Conservation (phyloP, 1,140 invertebrate species). For the Heterodera carotae region DNA sequence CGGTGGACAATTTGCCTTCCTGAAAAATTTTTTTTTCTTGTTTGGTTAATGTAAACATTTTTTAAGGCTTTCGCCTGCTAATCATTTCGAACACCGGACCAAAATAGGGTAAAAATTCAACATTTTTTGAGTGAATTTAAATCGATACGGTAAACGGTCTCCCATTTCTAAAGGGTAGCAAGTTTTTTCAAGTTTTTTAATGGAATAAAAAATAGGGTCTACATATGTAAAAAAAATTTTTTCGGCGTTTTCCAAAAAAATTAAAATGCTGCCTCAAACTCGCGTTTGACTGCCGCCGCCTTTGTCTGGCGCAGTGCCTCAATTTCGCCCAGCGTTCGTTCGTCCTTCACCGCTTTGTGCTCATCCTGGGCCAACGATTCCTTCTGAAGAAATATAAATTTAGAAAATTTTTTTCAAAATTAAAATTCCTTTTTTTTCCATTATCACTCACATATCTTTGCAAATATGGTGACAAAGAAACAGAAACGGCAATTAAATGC, state of each 20-base stretch:
- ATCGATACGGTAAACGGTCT: too few relatives aligned
- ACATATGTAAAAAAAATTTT: slow-evolving; percentile 13
- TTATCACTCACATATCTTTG: background rate
- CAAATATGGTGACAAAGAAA: slow-evolving; percentile 15
- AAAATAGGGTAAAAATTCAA: too few relatives aligned
- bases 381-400: slow-evolving; percentile 53
- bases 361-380: slow-evolving; percentile 43
- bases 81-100: too few relatives aligned
- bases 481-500: background rate
- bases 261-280: slow-evolving; percentile 54
- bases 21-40: slow-evolving; percentile 30
- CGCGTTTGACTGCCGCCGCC: slow-evolving; percentile 53
- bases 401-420: background rate
- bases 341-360: slow-evolving; percentile 51
- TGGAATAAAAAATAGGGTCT: too few relatives aligned
- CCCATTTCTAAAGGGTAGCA: too few relatives aligned
- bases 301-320: slow-evolving; percentile 50
- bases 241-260: slow-evolving; percentile 8
- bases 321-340: slow-evolving; percentile 52
- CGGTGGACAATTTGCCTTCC: slow-evolving; percentile 19
- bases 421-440: background rate
- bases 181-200: too few relatives aligned
- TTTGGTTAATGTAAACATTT: too few relatives aligned
- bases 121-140: too few relatives aligned
- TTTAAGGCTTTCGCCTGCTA: too few relatives aligned